phyloP scores from a whole-genome alignment of 2,797 vertebrate genomes.

The Setipinna tenuifilis region DNA sequence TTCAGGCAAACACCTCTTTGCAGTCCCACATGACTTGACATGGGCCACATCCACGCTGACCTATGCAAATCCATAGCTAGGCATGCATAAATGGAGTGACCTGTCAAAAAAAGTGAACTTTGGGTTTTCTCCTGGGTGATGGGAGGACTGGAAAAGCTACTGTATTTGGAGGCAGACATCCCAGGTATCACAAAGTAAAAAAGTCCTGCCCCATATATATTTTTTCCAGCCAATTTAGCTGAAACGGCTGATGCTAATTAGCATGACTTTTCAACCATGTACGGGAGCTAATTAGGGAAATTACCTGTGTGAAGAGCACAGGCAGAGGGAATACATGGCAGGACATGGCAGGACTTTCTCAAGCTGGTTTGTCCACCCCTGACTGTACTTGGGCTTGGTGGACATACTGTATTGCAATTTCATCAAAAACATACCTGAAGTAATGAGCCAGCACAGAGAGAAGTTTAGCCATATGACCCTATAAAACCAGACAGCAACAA shows the following conservation, averaged over 20 bases:
- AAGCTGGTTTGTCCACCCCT: too few relatives aligned
- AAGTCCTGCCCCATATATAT: too few relatives aligned
- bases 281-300: too few relatives aligned
- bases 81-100: not conserved
- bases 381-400: not conserved
- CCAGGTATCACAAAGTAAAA: too few relatives aligned
- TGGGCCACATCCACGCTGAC: not conserved
- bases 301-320: too few relatives aligned
- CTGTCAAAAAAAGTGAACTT: not conserved
- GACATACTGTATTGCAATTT: not conserved
- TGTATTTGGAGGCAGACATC: too few relatives aligned
- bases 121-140: not conserved
- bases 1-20: not conserved
- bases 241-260: too few relatives aligned
- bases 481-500: conserved; percentile 5
- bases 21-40: not conserved
- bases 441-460: not conserved
- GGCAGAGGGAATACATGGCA: too few relatives aligned
- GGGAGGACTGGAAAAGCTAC: too few relatives aligned
- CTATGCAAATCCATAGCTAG: not conserved
- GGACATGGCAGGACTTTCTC: too few relatives aligned
- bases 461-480: not conserved
- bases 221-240: too few relatives aligned
- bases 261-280: too few relatives aligned
- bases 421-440: not conserved